phyloP scores from a whole-genome alignment of 2,888 invertebrate genomes.

The Sepioteuthis lessoniana region DNA sequence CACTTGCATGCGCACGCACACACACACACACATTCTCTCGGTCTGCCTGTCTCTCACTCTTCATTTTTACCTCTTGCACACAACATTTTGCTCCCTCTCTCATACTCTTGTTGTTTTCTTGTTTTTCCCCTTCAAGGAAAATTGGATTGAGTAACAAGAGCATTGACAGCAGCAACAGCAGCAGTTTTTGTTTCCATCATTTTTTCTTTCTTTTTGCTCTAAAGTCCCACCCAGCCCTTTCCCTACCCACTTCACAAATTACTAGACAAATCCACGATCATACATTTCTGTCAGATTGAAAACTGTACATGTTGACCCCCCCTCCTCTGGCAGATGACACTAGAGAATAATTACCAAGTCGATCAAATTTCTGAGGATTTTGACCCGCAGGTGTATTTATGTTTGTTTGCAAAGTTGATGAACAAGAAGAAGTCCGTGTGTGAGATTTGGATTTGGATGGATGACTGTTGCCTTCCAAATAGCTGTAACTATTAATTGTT shows the following conservation, averaged over 20 bases:
- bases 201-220: neutral
- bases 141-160: neutral
- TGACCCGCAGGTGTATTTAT: constrained; percentile 1
- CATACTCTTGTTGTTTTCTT: neutral
- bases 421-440: constrained; percentile 35
- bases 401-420: constrained; percentile 41
- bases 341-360: constrained; percentile 43
- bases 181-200: neutral
- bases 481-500: constrained; percentile 41
- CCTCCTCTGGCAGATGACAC: constrained; percentile 25
- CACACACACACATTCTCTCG: neutral
- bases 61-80: neutral
- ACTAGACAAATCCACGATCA: constrained; percentile 37
- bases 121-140: neutral
- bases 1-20: too few species aligned
- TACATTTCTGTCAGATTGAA: constrained; percentile 24
- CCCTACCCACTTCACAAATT: neutral
- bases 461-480: constrained; percentile 37
- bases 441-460: constrained; percentile 43
- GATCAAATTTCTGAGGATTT: constrained; percentile 43
- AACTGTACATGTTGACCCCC: constrained; percentile 35
- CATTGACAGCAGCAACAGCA: neutral
- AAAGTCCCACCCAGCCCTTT: neutral
- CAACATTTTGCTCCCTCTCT: neutral
- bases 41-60: too few species aligned